These are phyloP conservation scores for Meloidogyne floridensis DNA, from an alignment of 1,140 invertebrate genomes.

Conservation along the genomic window DNA sequence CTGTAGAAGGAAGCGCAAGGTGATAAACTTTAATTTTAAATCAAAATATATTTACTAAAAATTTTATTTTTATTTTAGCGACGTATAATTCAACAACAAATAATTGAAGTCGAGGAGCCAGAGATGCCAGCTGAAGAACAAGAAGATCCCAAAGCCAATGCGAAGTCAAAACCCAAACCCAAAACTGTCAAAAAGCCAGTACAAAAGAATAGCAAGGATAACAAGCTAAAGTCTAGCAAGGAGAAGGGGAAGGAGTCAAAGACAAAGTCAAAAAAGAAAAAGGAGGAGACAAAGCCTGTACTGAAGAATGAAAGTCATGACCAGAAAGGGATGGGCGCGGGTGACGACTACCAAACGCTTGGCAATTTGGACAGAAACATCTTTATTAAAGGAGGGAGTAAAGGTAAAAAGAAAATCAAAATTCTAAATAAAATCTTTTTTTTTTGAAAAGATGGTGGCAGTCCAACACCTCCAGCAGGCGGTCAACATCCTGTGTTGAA, in stretches of 20 bases:
- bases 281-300: background rate
- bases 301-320: background rate
- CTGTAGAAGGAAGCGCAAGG: background rate
- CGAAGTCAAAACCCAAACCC: background rate
- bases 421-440: too few species aligned
- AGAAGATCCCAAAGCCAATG: background rate
- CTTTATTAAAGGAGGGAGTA: background rate
- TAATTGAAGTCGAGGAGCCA: background rate
- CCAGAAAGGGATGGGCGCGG: background rate
- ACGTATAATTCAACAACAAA: background rate
- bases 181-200: background rate
- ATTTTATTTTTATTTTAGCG: background rate
- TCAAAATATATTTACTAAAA: background rate
- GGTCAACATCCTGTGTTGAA: background rate
- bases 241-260: background rate
- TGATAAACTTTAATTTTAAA: background rate
- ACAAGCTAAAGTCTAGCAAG: background rate
- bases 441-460: background rate
- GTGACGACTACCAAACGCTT: slow-evolving; percentile 1
- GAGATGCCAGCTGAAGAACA: background rate
- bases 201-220: slow-evolving; percentile 1
- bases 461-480: background rate
- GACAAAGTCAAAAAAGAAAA: background rate
- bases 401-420: background rate
- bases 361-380: background rate